Percentiles rank a stretch among this genome's conserved stretches.
Conservation (phyloP, 2,888 invertebrate species). For the Trisateles emortualis region DNA sequence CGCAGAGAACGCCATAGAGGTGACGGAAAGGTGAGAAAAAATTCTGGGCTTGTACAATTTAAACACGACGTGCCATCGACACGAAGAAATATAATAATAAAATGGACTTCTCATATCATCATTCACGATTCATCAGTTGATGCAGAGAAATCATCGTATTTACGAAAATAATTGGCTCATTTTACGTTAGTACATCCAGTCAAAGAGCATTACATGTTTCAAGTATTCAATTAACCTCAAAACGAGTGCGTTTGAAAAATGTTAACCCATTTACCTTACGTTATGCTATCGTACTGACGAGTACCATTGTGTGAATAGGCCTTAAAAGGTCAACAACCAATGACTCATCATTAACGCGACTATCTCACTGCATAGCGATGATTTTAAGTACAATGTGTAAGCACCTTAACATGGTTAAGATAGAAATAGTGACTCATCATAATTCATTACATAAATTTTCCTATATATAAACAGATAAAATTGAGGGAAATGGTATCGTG, state of each 20-base stretch:
- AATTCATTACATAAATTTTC: not conserved
- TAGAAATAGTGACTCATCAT: constrained; percentile 48
- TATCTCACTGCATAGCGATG: constrained; percentile 50
- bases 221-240: constrained; percentile 7
- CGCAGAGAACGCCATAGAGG: no score
- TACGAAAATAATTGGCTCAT: no score
- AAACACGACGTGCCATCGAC: no score
- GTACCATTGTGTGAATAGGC: constrained; percentile 45
- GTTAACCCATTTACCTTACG: constrained; percentile 42
- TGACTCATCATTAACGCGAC: constrained; percentile 61
- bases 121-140: no score
- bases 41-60: no score
- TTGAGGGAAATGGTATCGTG: not conserved
- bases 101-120: no score
- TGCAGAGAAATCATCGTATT: no score
- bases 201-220: not conserved
- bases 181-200: no score
- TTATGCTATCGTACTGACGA: constrained; percentile 27
- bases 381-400: constrained; percentile 32
- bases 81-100: no score
- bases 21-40: no score
- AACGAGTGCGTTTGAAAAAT: constrained; percentile 31
- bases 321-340: constrained; percentile 66
- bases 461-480: not conserved
- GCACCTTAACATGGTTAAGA: constrained; percentile 47